Evolutionary conservation across 2,797 vertebrate genomes (phyloP).

Genomic region (Neosalanx taihuensis): DNA sequence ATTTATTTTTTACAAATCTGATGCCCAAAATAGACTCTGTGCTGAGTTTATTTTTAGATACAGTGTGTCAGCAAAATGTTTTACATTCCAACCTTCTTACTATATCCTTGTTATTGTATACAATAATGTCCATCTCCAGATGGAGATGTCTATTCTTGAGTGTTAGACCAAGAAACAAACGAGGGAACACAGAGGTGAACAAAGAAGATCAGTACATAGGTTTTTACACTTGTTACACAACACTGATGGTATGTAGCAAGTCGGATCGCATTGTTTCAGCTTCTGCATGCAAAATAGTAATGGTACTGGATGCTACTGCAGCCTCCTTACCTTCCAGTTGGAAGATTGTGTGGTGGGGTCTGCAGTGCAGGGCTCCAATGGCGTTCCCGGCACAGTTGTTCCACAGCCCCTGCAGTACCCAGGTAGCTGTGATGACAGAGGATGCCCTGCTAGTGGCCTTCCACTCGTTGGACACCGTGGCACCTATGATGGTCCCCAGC

Average conservation of each 20-base stretch:
- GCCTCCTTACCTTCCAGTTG: slow-evolving; percentile 77
- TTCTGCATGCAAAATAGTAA: neutral
- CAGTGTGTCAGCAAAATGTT: no score
- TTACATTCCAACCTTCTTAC: neutral
- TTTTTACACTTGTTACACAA: neutral
- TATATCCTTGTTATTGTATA: neutral
- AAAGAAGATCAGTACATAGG: neutral
- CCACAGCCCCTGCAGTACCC: slow-evolving; percentile 93
- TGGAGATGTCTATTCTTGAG: neutral
- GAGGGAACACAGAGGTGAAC: neutral
- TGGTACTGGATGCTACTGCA: neutral
- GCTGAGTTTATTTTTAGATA: no score
- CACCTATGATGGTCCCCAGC: slow-evolving; percentile 79
- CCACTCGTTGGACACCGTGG: slow-evolving; percentile 89
- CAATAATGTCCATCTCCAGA: neutral
- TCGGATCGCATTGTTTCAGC: neutral
- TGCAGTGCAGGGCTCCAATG: slow-evolving; percentile 84
- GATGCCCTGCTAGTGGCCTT: slow-evolving; percentile 87
- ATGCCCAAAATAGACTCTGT: no score
- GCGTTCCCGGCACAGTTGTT: slow-evolving; percentile 92
- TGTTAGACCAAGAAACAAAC: neutral
- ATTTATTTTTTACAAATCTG: no score
- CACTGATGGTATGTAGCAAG: neutral
- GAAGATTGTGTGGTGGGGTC: slow-evolving; percentile 84
- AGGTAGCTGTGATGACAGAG: slow-evolving; percentile 91